Base-by-base conservation (phyloP, 1,140 invertebrate genomes). In the Drosophila navojoa region DNA sequence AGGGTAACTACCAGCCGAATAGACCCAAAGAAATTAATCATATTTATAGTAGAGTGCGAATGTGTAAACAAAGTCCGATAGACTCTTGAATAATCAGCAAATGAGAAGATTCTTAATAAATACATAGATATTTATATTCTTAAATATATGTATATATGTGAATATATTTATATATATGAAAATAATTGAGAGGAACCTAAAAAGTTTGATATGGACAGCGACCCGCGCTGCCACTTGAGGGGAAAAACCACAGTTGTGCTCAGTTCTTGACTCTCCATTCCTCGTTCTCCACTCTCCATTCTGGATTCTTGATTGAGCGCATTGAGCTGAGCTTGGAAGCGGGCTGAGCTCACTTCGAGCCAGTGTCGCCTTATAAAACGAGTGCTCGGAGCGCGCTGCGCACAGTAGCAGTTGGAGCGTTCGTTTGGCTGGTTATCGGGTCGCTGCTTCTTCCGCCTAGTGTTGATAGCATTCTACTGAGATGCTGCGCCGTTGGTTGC, bases 401-500 rank as follows among this genome's bases (percentile, higher is more conserved):
- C 49, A 19, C 71, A 86, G 82, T 87, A 60, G 71, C 60, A 76
- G 27, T 86, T 71, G 71, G 64, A 72, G 55, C 82, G 42, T 59
- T 44, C 44, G 53, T 54, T 68, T 16, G 77, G 44, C 40, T 16
- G 60, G 71, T 54, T 49, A 47, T 32, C 11, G 68, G 38, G 53
- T 55, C 55, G 66, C n/a, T 7, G 32, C 32, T 7, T 32, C 6
- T 2, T 29, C 9, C 13, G 7, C 15, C 49, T 13, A 15, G 11
- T 25, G 4, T 69, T 42, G 25, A 50, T 42, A 45, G 47, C 27
- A 52, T 54, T 74, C 35, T 27, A 45, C 35, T 27, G 59, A 70
- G 42, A 86, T 86, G 81, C 70, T 62, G 58, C 61, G 66, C 52
- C 44, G 55, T 45, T 55, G 57, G 45, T 47, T 62, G 15, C 47